Evolutionary conservation across 2,113 vertebrate genomes (phyloP).

Genomic region (Illadopsis cleaveri): DNA sequence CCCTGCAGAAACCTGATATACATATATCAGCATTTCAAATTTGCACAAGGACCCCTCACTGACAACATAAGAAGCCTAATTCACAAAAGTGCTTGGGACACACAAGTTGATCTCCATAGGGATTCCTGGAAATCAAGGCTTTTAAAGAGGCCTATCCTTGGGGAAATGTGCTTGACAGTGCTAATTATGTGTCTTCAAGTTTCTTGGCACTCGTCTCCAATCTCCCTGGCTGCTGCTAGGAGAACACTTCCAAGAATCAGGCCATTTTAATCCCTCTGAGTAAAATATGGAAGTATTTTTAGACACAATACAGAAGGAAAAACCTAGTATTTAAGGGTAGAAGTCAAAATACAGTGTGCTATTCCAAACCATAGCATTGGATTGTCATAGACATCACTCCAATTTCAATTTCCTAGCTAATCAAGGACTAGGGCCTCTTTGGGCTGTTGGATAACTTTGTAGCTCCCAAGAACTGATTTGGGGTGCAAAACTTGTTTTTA

Average conservation of each 20-base stretch:
- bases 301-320: background rate
- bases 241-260: background rate
- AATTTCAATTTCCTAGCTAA: background rate
- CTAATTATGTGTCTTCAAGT: background rate
- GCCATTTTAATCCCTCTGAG: background rate
- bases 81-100: background rate
- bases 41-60: background rate
- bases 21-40: background rate
- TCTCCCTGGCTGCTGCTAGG: background rate
- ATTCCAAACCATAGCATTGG: background rate
- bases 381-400: background rate
- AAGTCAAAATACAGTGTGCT: background rate
- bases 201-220: background rate
- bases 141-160: background rate
- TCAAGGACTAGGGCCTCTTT: background rate
- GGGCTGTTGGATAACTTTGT: background rate
- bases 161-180: background rate
- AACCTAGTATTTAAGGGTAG: background rate
- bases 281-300: background rate
- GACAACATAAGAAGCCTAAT: background rate
- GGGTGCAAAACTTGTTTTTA: background rate
- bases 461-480: background rate
- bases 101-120: background rate
- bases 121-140: background rate
- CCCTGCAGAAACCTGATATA: background rate